A percentile compares a stretch with the other conserved stretches of the same genome.
Evolutionary conservation across 2,113 vertebrate genomes (phyloP).

Genomic region (Ictalurus furcatus): DNA sequence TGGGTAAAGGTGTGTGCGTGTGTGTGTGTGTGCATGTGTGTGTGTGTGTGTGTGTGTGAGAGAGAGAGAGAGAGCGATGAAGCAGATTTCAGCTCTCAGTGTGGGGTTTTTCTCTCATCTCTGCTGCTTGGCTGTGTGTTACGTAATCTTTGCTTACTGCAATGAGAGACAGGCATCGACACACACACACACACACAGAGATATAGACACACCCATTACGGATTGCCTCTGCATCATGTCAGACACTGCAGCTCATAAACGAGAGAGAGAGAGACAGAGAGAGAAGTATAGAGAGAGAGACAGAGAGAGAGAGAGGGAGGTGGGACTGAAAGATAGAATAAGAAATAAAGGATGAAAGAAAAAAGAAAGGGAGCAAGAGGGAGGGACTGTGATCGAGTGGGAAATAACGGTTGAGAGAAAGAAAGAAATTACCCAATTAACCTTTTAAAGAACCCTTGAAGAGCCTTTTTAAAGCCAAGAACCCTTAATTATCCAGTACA

Average conservation of each 20-base stretch:
- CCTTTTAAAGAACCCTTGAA: neutral
- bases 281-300: neutral
- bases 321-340: neutral
- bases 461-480: neutral
- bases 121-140: slow-evolving; percentile 16
- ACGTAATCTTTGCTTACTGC: slow-evolving; percentile 15
- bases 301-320: neutral
- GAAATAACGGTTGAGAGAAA: neutral
- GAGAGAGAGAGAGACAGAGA: slow-evolving; percentile 15
- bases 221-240: slow-evolving; percentile 4
- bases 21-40: slow-evolving; percentile 5
- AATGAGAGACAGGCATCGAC: slow-evolving; percentile 35
- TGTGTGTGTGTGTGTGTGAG: too few relatives aligned
- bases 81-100: slow-evolving; percentile 30
- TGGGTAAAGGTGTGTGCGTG: neutral
- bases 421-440: neutral
- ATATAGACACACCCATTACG: neutral
- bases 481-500: neutral
- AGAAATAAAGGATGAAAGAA: neutral
- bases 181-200: slow-evolving; percentile 24
- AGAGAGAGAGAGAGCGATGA: too few relatives aligned
- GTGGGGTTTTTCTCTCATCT: slow-evolving; percentile 16
- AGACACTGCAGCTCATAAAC: neutral
- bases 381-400: neutral
- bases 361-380: neutral